These are phyloP conservation scores for Parazoanthus atlanticus DNA, from an alignment of 92 coral and sea anemone genomes.

Conservation along the genomic window DNA sequence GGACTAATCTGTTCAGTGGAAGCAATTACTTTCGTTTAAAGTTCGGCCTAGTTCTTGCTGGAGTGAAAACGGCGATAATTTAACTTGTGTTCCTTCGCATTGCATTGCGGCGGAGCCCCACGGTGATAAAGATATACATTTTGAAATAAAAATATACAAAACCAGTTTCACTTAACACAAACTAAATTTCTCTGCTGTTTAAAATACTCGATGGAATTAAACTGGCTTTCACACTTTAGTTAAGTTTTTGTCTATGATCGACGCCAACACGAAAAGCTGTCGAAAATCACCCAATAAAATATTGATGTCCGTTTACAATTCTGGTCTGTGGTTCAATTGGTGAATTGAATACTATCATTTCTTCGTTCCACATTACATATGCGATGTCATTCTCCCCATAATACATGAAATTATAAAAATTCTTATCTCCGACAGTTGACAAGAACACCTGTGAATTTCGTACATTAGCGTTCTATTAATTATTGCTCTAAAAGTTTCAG, in stretches of 20 bases:
- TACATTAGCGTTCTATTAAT: neutral
- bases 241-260: neutral
- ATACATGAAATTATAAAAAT: slow-evolving; percentile 14
- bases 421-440: slow-evolving; percentile 1
- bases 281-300: slow-evolving; percentile 10
- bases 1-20: neutral
- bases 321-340: slow-evolving; percentile 19
- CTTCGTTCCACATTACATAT: slow-evolving; percentile 14
- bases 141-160: neutral
- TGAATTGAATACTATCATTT: neutral
- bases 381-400: slow-evolving; percentile 29
- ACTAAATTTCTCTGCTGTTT: neutral
- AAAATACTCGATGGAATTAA: neutral
- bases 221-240: neutral
- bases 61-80: neutral
- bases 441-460: neutral
- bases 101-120: slow-evolving; percentile 14
- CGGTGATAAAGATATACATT: slow-evolving; percentile 24
- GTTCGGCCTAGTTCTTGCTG: too few relatives aligned
- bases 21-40: neutral
- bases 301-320: slow-evolving; percentile 17
- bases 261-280: neutral
- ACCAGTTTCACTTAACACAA: neutral
- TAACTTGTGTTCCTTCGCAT: neutral
- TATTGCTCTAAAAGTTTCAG: neutral